Percentiles rank a stretch among this genome's conserved stretches.
phyloP scores from a whole-genome alignment of 2,113 vertebrate species.

The Nannospalax galili region DNA sequence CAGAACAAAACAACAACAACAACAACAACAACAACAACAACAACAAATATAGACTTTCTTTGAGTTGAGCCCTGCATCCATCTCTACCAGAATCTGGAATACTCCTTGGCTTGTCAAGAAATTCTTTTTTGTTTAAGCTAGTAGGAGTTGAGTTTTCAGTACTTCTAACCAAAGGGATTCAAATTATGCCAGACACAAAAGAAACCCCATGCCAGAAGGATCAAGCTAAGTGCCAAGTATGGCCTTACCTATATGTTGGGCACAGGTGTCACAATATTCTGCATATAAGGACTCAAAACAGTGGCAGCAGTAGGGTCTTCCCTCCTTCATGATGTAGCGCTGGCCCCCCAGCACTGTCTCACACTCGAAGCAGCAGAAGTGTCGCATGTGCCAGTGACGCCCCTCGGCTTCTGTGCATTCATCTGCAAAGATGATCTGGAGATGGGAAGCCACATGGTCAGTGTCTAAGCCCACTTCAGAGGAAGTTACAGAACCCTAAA shows the following conservation, averaged over 20 bases:
- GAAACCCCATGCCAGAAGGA: background rate
- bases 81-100: background rate
- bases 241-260: conserved; percentile 96
- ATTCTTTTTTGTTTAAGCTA: background rate
- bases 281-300: conserved; percentile 98
- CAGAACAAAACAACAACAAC: background rate
- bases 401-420: conserved; percentile 99
- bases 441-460: background rate
- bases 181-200: background rate
- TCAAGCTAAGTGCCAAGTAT: rapidly evolving
- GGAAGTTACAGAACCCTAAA: background rate
- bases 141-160: background rate
- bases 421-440: conserved; percentile 97
- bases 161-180: background rate
- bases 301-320: conserved; percentile 97
- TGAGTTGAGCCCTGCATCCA: background rate
- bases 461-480: background rate
- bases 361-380: conserved; percentile 99
- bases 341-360: conserved; percentile 97
- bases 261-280: conserved; percentile 97
- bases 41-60: background rate
- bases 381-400: conserved; percentile 99
- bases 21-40: background rate
- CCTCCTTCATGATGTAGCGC: conserved; percentile 99
- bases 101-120: background rate